These are phyloP conservation scores for Pseudonaja textilis DNA, from an alignment of 2,113 vertebrate genomes.

Conservation along the genomic window DNA sequence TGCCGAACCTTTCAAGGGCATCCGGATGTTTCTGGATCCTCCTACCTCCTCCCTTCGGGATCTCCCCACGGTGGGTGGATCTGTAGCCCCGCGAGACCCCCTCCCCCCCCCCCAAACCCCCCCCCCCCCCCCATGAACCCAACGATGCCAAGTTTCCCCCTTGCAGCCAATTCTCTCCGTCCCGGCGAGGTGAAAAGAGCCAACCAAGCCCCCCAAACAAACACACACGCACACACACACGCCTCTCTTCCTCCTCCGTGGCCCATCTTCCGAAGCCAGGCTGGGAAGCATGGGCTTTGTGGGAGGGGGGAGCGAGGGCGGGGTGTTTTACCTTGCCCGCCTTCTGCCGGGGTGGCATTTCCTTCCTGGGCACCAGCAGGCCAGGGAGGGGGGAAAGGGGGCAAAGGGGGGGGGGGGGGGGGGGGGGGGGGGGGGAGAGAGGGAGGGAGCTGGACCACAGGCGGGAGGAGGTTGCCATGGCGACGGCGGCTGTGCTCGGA, in stretches of 20 bases:
- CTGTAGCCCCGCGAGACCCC: no score
- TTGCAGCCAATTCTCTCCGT: no score
- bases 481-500: no score
- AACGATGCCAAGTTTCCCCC: neutral
- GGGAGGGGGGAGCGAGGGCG: fast-evolving
- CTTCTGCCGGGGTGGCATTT: neutral
- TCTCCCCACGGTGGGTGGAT: neutral
- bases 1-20: neutral
- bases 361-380: neutral
- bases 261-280: neutral
- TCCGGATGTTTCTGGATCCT: neutral
- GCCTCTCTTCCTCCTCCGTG: no score
- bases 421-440: neutral
- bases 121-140: fast-evolving
- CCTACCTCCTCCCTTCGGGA: neutral
- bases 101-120: no score
- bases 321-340: neutral
- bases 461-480: constrained; percentile 64
- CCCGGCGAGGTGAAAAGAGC: no score
- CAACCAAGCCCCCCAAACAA: neutral
- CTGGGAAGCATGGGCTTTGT: neutral
- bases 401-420: constrained; percentile 46
- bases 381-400: constrained; percentile 48
- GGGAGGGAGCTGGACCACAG: constrained; percentile 1
- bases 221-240: no score